A percentile compares a stretch with the other conserved stretches of the same genome.
These are phyloP conservation scores for Synergus gifuensis DNA, from an alignment of 2,888 invertebrate species.

Conservation along the genomic window DNA sequence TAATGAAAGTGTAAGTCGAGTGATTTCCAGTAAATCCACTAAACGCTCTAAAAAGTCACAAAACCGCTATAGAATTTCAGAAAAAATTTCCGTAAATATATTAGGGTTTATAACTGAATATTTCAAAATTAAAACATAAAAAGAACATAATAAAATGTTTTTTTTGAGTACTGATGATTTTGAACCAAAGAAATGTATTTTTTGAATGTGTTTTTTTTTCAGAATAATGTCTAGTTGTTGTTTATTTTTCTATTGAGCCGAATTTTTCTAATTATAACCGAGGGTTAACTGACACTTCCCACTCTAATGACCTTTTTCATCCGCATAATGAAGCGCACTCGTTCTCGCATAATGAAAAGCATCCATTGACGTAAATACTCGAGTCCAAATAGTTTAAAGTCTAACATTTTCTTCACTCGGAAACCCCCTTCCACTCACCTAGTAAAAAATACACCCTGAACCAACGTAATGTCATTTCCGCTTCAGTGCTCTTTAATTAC, in stretches of 20 bases:
- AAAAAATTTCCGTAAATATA: not conserved
- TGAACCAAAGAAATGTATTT: not conserved
- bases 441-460: not conserved
- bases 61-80: not conserved
- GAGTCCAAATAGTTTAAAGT: not conserved
- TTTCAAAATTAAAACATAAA: too few species aligned
- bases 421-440: not conserved
- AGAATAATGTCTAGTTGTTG: not conserved
- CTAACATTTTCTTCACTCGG: not conserved
- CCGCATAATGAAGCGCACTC: conserved; percentile 2
- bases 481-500: conserved; percentile 6
- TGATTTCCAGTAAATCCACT: not conserved
- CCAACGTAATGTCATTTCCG: not conserved
- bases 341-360: conserved; percentile 3
- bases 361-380: not conserved
- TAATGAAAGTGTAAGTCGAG: conserved; percentile 31
- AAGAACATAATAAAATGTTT: not conserved
- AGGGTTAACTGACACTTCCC: conserved; percentile 26
- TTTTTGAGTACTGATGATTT: not conserved
- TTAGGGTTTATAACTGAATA: too few species aligned
- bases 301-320: conserved; percentile 32
- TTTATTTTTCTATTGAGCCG: not conserved
- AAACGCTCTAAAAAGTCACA: not conserved
- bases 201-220: not conserved
- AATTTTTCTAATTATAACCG: not conserved